phyloP scores from a whole-genome alignment of 2,888 invertebrate genomes.

The Anorthoa munda region DNA sequence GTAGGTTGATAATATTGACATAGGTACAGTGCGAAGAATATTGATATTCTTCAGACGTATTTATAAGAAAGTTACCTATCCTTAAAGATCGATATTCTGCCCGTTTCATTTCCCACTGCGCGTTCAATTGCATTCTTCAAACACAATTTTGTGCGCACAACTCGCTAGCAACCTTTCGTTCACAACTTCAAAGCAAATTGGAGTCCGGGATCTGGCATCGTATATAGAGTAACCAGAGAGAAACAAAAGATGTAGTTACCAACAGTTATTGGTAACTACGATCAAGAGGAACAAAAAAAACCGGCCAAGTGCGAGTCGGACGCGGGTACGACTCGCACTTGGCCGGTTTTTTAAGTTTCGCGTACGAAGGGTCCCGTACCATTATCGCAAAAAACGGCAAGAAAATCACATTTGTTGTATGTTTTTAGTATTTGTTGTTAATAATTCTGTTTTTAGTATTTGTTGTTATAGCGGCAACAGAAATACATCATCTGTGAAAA shows the following conservation, averaged over 20 bases:
- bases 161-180: constrained; percentile 4
- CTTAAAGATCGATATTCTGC: neutral
- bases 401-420: no score
- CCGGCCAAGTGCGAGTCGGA: no score
- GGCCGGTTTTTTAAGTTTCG: neutral
- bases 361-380: no score
- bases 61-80: neutral
- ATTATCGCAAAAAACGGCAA: no score
- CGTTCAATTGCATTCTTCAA: constrained; percentile 53
- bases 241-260: neutral
- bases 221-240: constrained; percentile 1
- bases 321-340: no score
- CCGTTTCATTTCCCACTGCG: constrained; percentile 23
- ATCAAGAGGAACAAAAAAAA: neutral
- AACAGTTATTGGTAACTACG: neutral
- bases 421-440: no score
- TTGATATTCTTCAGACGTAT: no score
- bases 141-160: constrained; percentile 40
- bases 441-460: no score
- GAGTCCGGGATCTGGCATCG: constrained; percentile 11
- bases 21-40: no score
- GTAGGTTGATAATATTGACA: no score
- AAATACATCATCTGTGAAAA: no score
- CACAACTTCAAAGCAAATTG: constrained; percentile 51
- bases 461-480: no score